A percentile compares a stretch with the other conserved stretches of the same genome.
phyloP scores from a whole-genome alignment of 1,140 invertebrate genomes.

The Brachionus plicatilis region DNA sequence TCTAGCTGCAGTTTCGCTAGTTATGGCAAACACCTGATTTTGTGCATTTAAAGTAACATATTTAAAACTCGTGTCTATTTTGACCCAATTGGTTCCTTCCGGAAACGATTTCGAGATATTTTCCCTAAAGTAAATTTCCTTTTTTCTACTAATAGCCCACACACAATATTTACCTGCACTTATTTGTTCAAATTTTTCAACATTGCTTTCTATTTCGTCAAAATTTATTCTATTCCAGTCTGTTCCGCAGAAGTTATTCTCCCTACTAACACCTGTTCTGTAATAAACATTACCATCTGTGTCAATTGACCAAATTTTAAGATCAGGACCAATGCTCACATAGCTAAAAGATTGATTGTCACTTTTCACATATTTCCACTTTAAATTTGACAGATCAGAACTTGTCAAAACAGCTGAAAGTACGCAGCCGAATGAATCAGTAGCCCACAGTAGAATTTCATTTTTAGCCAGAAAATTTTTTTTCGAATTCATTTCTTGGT shows the following conservation, averaged over 20 bases:
- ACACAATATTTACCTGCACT: conserved; percentile 34
- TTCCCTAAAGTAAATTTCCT: conserved; percentile 23
- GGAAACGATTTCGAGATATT: conserved; percentile 21
- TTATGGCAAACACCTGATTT: conserved; percentile 31
- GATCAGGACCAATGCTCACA: neutral
- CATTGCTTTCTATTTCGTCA: neutral
- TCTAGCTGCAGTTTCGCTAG: neutral
- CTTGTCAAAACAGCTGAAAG: neutral
- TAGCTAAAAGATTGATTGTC: neutral
- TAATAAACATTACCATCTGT: conserved; percentile 14
- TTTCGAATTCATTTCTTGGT: conserved; percentile 26
- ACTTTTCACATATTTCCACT: conserved; percentile 8
- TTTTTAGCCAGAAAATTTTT: neutral
- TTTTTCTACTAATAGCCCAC: conserved; percentile 6
- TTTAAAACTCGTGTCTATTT: neutral
- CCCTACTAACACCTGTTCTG: neutral
- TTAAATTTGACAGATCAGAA: neutral
- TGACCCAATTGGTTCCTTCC: conserved; percentile 7
- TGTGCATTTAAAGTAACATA: conserved; percentile 9
- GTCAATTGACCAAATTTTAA: conserved; percentile 33
- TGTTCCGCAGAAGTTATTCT: neutral
- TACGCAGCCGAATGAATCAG: neutral
- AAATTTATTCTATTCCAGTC: neutral
- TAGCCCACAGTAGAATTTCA: conserved; percentile 28
- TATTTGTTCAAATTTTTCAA: neutral